Conservation (phyloP, 2,113 vertebrate genomes). For the Sylvia atricapilla region DNA sequence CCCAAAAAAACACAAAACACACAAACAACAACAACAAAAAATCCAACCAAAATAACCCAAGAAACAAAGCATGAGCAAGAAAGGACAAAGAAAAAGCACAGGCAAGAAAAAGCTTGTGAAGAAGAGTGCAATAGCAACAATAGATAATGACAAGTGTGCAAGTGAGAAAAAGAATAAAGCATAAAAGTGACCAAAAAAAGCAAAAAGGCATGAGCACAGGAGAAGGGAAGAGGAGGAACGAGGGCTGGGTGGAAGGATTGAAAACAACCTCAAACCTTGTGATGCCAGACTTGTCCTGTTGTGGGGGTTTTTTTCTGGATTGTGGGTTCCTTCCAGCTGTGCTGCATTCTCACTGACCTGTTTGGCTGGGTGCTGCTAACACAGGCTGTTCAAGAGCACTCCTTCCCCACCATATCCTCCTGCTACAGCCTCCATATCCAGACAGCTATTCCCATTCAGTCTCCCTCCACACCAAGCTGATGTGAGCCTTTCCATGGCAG, state of each 20-base stretch:
- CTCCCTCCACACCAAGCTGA: neutral
- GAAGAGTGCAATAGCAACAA: neutral
- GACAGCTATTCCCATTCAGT: neutral
- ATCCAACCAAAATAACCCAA: neutral
- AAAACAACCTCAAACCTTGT: neutral
- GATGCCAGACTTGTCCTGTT: neutral
- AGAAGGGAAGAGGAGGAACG: neutral
- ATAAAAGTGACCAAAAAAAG: neutral
- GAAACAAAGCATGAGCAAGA: neutral
- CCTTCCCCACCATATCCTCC: neutral
- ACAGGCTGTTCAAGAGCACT: neutral
- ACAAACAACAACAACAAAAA: too few relatives aligned
- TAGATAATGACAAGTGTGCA: neutral
- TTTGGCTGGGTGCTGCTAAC: neutral
- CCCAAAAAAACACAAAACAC: neutral
- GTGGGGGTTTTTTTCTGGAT: neutral
- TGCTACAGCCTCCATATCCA: neutral
- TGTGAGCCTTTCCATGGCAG: neutral
- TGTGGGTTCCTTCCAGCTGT: neutral
- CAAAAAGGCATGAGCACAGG: neutral
- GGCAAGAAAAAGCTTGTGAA: neutral
- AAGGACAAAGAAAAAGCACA: neutral
- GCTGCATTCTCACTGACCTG: neutral
- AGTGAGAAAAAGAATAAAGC: neutral
- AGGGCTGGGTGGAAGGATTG: too few relatives aligned